These are phyloP conservation scores for Littorina saxatilis DNA, from an alignment of 1,140 invertebrate species.

Conservation along the genomic window DNA sequence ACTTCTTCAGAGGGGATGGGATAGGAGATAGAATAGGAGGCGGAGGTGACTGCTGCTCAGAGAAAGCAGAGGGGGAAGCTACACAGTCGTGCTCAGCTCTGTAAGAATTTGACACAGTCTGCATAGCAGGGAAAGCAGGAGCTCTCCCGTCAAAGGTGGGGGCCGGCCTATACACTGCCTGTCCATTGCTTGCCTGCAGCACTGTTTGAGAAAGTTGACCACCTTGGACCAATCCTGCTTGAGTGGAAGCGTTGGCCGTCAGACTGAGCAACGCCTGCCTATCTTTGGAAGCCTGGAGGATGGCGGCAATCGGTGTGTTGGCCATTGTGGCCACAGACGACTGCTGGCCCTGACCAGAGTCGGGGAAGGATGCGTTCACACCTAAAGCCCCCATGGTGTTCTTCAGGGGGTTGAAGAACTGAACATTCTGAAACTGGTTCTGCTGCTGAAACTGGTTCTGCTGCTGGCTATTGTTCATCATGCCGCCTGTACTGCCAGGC, in stretches of 20 bases:
- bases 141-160: too few relatives aligned
- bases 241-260: neutral
- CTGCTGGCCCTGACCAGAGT: neutral
- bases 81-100: constrained; percentile 1
- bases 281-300: constrained; percentile 7
- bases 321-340: neutral
- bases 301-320: constrained; percentile 13
- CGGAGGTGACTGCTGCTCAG: constrained; percentile 5
- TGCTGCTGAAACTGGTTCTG: constrained; percentile 17
- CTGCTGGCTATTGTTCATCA: neutral
- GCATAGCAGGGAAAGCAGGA: too few relatives aligned
- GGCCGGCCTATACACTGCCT: neutral
- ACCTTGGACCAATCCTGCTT: neutral
- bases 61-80: neutral
- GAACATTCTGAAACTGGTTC: constrained; percentile 18
- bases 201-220: too few relatives aligned
- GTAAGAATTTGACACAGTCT: too few relatives aligned
- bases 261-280: neutral
- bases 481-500: neutral
- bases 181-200: neutral
- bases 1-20: constrained; percentile 18
- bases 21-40: constrained; percentile 28
- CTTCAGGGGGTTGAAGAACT: constrained; percentile 22
- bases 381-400: neutral
- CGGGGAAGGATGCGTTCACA: neutral